Percentiles rank a stretch among this genome's conserved stretches.
phyloP scores from a whole-genome alignment of 2,113 vertebrate species.

The Origma solitaria region DNA sequence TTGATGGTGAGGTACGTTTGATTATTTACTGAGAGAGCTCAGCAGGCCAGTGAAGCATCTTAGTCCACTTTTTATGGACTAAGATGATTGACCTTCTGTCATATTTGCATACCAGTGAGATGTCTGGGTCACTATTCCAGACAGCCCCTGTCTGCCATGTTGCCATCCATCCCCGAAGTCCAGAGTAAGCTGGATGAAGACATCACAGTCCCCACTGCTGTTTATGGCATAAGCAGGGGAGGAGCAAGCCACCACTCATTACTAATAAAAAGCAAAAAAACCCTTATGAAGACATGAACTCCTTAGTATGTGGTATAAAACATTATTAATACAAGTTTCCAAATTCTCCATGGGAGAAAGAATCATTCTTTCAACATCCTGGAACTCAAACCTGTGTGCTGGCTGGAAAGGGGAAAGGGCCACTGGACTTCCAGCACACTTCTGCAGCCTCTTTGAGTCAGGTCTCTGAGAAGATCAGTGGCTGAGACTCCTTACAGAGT shows the following conservation, averaged over 20 bases:
- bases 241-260: background rate
- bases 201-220: background rate
- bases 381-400: background rate
- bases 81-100: background rate
- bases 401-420: background rate
- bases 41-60: no score
- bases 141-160: background rate
- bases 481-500: background rate
- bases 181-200: background rate
- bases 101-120: background rate
- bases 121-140: background rate
- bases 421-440: background rate
- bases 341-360: background rate
- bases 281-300: background rate
- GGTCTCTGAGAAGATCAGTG: background rate
- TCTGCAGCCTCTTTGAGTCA: background rate
- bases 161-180: background rate
- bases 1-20: rapidly evolving
- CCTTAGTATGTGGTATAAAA: background rate
- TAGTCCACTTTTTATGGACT: background rate
- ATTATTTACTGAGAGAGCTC: background rate
- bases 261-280: background rate
- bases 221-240: background rate
- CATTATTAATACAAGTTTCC: background rate
- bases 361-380: background rate